phyloP scores from a whole-genome alignment of 1,140 invertebrate genomes.

The Drosophila sp. region DNA sequence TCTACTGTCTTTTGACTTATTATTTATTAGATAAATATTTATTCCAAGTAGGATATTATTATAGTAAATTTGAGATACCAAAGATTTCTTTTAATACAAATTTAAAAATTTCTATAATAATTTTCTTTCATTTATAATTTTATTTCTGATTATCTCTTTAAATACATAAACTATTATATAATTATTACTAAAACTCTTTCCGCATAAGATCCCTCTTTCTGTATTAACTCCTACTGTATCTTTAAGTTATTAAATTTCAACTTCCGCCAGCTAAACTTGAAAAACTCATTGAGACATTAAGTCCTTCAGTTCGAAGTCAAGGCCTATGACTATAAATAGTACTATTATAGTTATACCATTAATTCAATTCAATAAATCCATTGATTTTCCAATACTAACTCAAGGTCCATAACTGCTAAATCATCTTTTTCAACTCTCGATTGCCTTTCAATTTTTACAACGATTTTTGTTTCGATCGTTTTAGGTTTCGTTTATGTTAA shows the following conservation, averaged over 20 bases:
- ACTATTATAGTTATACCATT: neutral
- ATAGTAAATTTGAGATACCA: no score
- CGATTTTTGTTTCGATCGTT: constrained; percentile 33
- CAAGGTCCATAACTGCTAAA: constrained; percentile 12
- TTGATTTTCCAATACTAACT: constrained; percentile 1
- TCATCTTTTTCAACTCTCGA: constrained; percentile 20
- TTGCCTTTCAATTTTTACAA: constrained; percentile 54
- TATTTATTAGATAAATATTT: no score
- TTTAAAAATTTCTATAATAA: no score
- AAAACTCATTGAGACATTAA: no score
- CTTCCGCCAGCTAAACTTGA: no score
- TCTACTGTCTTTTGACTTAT: no score
- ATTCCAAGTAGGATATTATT: no score
- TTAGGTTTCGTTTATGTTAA: constrained; percentile 56
- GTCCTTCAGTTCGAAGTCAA: constrained; percentile 6
- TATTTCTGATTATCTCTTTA: no score
- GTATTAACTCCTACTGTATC: neutral
- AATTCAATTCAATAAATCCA: neutral
- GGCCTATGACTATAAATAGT: constrained; percentile 3
- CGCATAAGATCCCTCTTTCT: no score
- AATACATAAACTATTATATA: no score
- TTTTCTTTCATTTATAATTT: no score
- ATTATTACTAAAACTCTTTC: neutral
- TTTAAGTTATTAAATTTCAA: neutral
- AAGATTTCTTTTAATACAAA: no score